Evolutionary conservation across 2,113 vertebrate genomes (phyloP).

Genomic region (Tenebrosternarchus preto): DNA sequence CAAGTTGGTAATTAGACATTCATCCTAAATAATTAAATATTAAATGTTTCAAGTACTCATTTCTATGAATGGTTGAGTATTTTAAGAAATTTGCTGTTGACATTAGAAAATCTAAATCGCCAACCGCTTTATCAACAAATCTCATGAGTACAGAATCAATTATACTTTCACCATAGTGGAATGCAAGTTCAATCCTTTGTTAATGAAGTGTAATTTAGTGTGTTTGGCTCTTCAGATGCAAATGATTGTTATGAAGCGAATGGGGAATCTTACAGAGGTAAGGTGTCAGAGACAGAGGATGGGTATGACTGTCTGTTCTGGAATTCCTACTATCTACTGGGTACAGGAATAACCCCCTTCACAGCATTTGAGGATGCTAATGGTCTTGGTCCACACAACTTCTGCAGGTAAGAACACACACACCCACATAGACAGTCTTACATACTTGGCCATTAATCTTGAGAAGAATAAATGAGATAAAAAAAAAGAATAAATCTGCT

Average conservation of each 20-base stretch:
- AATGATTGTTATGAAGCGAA: constrained; percentile 70
- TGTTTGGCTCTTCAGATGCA: constrained; percentile 57
- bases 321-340: constrained; percentile 74
- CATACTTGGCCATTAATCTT: background rate
- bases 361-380: constrained; percentile 49
- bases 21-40: no score
- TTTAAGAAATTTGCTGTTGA: background rate
- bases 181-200: background rate
- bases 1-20: constrained; percentile 69
- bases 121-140: no score
- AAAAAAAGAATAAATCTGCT: background rate
- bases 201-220: background rate
- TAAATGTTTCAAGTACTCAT: no score
- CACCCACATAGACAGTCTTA: background rate
- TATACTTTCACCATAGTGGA: background rate
- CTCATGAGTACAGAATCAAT: no score
- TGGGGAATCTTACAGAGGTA: constrained; percentile 74
- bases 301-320: constrained; percentile 72
- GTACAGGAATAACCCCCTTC: constrained; percentile 59
- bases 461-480: no score
- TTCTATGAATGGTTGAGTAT: no score
- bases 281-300: constrained; percentile 68
- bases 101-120: no score
- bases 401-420: constrained; percentile 69
- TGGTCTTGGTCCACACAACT: constrained; percentile 74